Conservation (phyloP, 1,140 invertebrate genomes). For the Orchesella cincta region DNA sequence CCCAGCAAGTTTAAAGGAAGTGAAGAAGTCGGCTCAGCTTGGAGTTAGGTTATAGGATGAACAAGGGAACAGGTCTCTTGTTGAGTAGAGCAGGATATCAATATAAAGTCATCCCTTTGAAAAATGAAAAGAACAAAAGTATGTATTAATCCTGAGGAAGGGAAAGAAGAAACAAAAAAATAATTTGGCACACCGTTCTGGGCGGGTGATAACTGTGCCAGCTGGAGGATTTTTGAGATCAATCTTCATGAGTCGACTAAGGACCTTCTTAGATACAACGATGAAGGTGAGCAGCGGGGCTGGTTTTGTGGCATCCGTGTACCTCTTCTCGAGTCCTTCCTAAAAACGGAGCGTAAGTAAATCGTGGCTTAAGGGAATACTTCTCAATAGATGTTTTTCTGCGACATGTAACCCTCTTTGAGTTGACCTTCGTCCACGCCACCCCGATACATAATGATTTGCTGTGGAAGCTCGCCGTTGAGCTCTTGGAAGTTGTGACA, state of each 20-base stretch:
- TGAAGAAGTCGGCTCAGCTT: conserved; percentile 52
- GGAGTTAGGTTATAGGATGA: conserved; percentile 69
- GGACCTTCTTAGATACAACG: conserved; percentile 64
- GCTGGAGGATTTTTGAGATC: conserved; percentile 62
- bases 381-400: no score
- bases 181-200: conserved; percentile 54
- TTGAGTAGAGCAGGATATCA: conserved; percentile 73
- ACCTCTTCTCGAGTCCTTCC: neutral
- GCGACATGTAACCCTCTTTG: conserved; percentile 67
- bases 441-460: conserved; percentile 73
- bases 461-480: conserved; percentile 56
- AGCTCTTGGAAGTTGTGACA: conserved; percentile 56
- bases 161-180: no score
- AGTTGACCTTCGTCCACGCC: conserved; percentile 85
- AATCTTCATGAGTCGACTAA: conserved; percentile 54
- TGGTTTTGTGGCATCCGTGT: neutral
- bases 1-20: no score
- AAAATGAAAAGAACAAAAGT: conserved; percentile 41
- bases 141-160: neutral
- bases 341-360: neutral
- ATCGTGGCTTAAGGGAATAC: neutral
- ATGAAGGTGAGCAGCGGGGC: conserved; percentile 62
- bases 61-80: conserved; percentile 80
- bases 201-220: conserved; percentile 64
- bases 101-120: conserved; percentile 75